Evolutionary conservation across 2,888 invertebrate genomes (phyloP).

Genomic region (Eupeodes latifasciatus): DNA sequence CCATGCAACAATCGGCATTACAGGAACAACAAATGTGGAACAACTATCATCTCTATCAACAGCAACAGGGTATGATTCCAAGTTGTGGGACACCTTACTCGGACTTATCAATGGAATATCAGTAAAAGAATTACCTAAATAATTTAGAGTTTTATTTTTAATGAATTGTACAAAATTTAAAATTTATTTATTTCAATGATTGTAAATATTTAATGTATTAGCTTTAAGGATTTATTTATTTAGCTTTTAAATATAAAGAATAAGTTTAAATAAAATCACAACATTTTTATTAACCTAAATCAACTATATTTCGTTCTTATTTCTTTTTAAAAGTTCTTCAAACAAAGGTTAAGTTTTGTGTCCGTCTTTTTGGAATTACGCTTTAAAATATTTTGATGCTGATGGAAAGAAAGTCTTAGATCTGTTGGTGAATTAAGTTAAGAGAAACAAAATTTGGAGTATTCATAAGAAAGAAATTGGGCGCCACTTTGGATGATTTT

Average conservation of each 20-base stretch:
- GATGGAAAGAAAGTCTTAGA: no score
- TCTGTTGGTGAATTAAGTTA: no score
- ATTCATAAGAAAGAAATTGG: no score
- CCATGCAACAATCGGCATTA: constrained; percentile 55
- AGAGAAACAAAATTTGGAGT: no score
- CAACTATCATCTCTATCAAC: constrained; percentile 55
- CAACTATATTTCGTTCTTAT: no score
- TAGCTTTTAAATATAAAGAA: background rate
- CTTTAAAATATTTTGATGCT: no score
- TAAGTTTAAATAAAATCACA: background rate
- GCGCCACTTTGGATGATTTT: no score
- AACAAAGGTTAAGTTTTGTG: no score
- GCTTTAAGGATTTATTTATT: background rate
- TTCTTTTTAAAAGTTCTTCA: no score
- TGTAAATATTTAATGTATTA: background rate
- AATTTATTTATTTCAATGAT: constrained; percentile 4
- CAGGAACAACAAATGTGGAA: constrained; percentile 62
- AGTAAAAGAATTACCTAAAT: background rate
- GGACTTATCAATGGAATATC: constrained; percentile 37
- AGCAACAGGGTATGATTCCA: constrained; percentile 37
- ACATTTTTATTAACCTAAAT: no score
- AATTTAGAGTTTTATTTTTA: background rate
- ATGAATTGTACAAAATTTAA: constrained; percentile 1
- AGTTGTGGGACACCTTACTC: constrained; percentile 29
- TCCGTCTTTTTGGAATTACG: no score